Base-by-base conservation (phyloP, 1,140 invertebrate genomes). In the Leptinotarsa undecemlineata region DNA sequence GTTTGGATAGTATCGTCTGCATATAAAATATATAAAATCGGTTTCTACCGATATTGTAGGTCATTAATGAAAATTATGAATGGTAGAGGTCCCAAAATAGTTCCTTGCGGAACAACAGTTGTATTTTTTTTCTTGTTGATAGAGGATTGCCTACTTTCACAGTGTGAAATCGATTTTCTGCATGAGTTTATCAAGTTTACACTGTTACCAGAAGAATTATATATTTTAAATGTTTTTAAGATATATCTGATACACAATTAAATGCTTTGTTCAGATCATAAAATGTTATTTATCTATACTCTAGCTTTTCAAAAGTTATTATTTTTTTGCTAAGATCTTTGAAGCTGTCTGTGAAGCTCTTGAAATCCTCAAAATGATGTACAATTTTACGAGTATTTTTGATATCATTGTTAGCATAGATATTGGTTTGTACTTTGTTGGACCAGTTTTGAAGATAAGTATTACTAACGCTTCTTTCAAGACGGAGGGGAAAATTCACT, bases 1-100 rank as follows among this genome's bases (percentile, higher is more conserved):
- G 62, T 21, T 64, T 64, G 62, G 23, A 64, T 20, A 23, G 62
- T 64, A 64, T 64, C 62, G 23, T 64, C 62, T 64, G 20, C 20
- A 33, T 33, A 33, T 33, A 6, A 33, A 33, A 64, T 64, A 64
- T 26, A 64, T 64, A 3, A 26, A 23, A 23, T 64, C 3, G 13
- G 19, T 26, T 64, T 20, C 20, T 21, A 14, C 19, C 20, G 23
- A 23, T 21, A 64, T 64, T 1, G 62, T 20, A 23, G 62, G 2
- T 64, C 3, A 23, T 64, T 64, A 1, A 64, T 64, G 23, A 3
- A 20, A 64, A 64, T 23, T 11, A 64, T 64, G 20, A 64, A 64
- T 17, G 2, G 23, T 4, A 21, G 20, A 64, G 20, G 62, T 23
- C 20, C 0, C 20, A 23, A 64, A 13, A 64, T 64, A 14, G 62